Evolutionary conservation across 1,140 invertebrate species (phyloP), one percentile per base, ranked within the genome.

Genomic region (Drosophila pseudoobscura): DNA sequence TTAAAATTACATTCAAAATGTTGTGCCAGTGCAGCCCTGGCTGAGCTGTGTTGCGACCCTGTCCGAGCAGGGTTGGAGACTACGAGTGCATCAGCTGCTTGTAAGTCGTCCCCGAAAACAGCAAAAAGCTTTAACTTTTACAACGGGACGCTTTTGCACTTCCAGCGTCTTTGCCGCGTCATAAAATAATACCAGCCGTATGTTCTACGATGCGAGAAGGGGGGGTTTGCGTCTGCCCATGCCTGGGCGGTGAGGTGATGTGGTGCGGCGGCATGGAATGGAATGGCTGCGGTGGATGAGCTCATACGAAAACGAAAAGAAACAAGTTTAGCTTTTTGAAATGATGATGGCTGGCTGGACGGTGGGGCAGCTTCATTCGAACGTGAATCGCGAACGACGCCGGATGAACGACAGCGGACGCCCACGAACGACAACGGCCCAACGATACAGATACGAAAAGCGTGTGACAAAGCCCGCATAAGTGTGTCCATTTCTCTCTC

Each of bases 301-400:
- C 80, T 85, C 80, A 85, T 85, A 74, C 82, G 61, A 85, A 77
- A 76, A 61, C 35, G 62, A 75, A 62, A 63, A 74, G 73, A 85
- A 85, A 85, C 80, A 85, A 85, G 80, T 85, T 85, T 85, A 80
- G 80, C 82, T 85, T 80, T 84, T 87, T 82, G 74, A 69, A 85
- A 85, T 55, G 64, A 54, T 47, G 59, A 46, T 45, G 47, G 41
- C 47, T 39, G 44, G 44, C 47, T 39, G 44, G 44, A 53, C 63
- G 56, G 50, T 58, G 58, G 24, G 65, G 74, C 69, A 82, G 79
- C 71, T 64, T 64, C 66, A 84, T 55, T 83, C 72, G 58, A 43
- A 79, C 58, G 72, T 74, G 65, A 69, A 64, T 58, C 80, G 66
- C 63, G 62, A 80, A 57, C 82, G 66, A 64, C 44, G 52, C 56